Evolutionary conservation across 2,888 invertebrate species (phyloP).

Genomic region (Rotaria magnacalcarata): DNA sequence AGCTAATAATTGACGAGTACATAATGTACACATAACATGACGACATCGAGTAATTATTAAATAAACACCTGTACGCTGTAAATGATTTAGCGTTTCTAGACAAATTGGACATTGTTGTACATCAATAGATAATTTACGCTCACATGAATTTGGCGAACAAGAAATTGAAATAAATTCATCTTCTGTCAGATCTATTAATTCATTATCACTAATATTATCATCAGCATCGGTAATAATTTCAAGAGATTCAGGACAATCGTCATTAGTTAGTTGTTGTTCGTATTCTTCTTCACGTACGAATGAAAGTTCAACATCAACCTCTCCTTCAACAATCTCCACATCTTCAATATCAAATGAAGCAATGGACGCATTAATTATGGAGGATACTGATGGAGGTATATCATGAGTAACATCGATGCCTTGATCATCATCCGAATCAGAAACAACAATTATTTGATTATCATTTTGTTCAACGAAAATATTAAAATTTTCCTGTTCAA

Average conservation of each 20-base stretch:
- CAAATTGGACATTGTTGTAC: conserved; percentile 12
- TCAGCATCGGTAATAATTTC: background rate
- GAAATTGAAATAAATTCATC: background rate
- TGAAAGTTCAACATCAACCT: background rate
- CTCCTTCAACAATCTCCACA: background rate
- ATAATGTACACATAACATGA: conserved; percentile 3
- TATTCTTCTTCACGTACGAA: background rate
- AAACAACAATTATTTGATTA: background rate
- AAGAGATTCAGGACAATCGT: background rate
- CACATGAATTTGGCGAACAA: background rate
- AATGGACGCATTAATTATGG: background rate
- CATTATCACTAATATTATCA: background rate
- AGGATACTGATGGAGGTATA: background rate
- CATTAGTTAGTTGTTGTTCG: background rate
- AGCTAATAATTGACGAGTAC: background rate
- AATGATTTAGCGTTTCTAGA: background rate
- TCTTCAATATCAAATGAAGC: background rate
- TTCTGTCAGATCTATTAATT: background rate
- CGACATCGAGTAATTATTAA: background rate
- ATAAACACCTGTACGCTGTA: conserved; percentile 7
- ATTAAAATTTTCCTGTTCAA: background rate
- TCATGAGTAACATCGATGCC: background rate
- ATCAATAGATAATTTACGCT: background rate
- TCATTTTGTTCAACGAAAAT: background rate
- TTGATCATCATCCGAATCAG: background rate